phyloP scores from a whole-genome alignment of 2,113 vertebrate genomes.

The Leucopternis melanops region DNA sequence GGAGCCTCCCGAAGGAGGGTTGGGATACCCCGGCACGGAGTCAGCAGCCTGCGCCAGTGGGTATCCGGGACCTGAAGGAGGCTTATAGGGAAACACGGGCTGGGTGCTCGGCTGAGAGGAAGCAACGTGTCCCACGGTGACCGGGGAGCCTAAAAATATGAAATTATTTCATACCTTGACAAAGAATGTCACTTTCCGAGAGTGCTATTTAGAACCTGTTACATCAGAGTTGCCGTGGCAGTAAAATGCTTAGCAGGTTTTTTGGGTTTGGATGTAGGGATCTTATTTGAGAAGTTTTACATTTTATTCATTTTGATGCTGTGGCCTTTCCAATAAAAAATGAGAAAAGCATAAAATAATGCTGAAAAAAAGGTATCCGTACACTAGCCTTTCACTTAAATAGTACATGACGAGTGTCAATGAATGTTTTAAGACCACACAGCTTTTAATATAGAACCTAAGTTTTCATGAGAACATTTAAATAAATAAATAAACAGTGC shows the following conservation, averaged over 20 bases:
- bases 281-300: background rate
- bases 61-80: constrained; percentile 1
- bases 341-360: background rate
- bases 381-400: background rate
- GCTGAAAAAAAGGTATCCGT: background rate
- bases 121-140: background rate
- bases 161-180: too few species aligned
- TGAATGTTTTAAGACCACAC: background rate
- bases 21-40: background rate
- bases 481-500: background rate
- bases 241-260: background rate
- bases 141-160: too few species aligned
- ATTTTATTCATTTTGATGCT: background rate
- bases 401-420: background rate
- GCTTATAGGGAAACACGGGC: background rate
- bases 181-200: background rate
- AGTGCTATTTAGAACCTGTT: background rate
- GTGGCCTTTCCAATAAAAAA: background rate
- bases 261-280: background rate
- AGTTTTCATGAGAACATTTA: background rate
- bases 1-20: background rate
- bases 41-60: background rate
- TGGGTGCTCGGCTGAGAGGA: constrained; percentile 43
- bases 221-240: background rate
- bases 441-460: background rate